These are phyloP conservation scores for Belonocnema kinseyi DNA, from an alignment of 1,140 invertebrate genomes.

Conservation along the genomic window DNA sequence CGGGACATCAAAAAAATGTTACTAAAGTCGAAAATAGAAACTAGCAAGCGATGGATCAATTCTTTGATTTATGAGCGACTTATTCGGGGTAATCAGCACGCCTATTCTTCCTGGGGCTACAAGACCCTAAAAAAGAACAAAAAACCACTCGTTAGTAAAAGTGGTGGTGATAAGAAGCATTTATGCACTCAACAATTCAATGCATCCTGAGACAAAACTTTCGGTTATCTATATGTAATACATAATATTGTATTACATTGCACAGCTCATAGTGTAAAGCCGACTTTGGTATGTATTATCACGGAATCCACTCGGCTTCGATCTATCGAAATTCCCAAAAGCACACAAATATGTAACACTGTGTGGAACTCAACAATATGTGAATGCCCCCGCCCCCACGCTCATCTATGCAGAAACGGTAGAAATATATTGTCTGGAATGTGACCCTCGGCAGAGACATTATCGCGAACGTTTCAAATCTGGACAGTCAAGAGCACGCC, in stretches of 20 bases:
- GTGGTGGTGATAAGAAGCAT: too few species aligned
- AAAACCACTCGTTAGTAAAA: neutral
- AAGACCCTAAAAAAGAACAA: too few species aligned
- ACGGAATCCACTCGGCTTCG: slow-evolving; percentile 6
- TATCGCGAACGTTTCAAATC: neutral
- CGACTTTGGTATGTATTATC: slow-evolving; percentile 10
- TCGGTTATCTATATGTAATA: too few species aligned
- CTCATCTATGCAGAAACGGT: neutral
- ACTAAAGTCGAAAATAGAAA: too few species aligned
- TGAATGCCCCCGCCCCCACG: slow-evolving; percentile 6
- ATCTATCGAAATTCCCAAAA: slow-evolving; percentile 8
- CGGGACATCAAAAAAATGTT: too few species aligned
- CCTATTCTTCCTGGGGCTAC: too few species aligned
- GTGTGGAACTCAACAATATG: slow-evolving; percentile 2
- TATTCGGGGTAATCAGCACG: too few species aligned
- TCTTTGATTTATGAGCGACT: too few species aligned
- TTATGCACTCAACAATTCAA: neutral
- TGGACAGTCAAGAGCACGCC: neutral
- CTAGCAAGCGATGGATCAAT: too few species aligned
- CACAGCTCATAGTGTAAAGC: neutral
- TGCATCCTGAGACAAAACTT: too few species aligned
- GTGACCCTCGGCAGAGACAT: neutral
- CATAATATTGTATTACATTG: neutral
- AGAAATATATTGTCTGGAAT: slow-evolving; percentile 13
- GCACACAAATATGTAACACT: slow-evolving; percentile 16